Percentiles rank a stretch among this genome's conserved stretches.
Conservation (phyloP, 2,113 vertebrate genomes). For the Gambusia holbrooki region DNA sequence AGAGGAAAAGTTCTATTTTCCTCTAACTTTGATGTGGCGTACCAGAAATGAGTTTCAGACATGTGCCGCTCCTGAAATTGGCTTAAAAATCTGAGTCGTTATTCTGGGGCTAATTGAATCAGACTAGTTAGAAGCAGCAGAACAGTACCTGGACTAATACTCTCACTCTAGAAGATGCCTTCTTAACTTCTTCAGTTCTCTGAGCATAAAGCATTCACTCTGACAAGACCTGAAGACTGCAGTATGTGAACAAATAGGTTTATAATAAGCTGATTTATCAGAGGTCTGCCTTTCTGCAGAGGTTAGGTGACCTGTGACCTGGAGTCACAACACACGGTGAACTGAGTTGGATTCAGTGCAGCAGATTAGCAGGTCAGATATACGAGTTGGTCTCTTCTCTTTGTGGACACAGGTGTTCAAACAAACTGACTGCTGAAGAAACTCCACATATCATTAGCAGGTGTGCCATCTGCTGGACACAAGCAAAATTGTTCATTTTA, state of each 20-base stretch:
- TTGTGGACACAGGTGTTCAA: slow-evolving; percentile 76
- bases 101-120: slow-evolving; percentile 34
- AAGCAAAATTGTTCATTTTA: background rate
- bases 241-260: slow-evolving; percentile 14
- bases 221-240: background rate
- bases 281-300: slow-evolving; percentile 14
- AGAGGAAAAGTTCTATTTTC: slow-evolving; percentile 69
- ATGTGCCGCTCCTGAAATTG: slow-evolving; percentile 54
- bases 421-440: slow-evolving; percentile 41
- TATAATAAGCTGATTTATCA: slow-evolving; percentile 33
- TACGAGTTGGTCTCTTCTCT: slow-evolving; percentile 25
- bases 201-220: background rate
- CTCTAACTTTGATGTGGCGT: slow-evolving; percentile 72
- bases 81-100: slow-evolving; percentile 45
- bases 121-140: slow-evolving; percentile 22
- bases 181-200: background rate
- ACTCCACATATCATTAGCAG: background rate
- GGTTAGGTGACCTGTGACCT: slow-evolving; percentile 31
- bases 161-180: fast-evolving
- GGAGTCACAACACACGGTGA: slow-evolving; percentile 50
- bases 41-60: slow-evolving; percentile 67
- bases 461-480: slow-evolving; percentile 51
- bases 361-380: slow-evolving; percentile 64
- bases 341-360: slow-evolving; percentile 43
- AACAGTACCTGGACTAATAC: slow-evolving; percentile 10